Evolutionary conservation across 53 echinoderm and acorn worm genomes (phyloP).

Genomic region (Henricia sp.): DNA sequence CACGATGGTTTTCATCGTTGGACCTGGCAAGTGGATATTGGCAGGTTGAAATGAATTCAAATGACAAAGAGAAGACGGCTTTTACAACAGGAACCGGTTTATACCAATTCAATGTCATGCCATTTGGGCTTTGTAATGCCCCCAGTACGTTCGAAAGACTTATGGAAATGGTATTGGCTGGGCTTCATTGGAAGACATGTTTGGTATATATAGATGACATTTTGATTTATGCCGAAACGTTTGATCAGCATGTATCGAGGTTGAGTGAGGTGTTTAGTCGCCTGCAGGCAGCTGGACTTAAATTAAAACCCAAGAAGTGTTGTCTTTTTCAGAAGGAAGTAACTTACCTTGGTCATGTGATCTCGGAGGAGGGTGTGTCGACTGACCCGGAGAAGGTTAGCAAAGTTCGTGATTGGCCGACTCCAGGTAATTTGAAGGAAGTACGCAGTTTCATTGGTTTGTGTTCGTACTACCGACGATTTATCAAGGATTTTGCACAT

Average conservation of each 20-base stretch:
- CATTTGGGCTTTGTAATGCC: no score
- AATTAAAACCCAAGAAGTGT: not conserved
- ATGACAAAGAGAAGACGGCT: not conserved
- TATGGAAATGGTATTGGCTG: not conserved
- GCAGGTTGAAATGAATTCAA: not conserved
- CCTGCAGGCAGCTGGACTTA: not conserved
- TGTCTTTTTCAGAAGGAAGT: not conserved
- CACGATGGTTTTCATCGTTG: not conserved
- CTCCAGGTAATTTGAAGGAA: not conserved
- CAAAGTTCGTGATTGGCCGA: not conserved
- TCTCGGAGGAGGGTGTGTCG: not conserved
- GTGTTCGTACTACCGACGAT: not conserved
- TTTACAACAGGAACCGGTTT: not conserved
- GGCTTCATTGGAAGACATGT: no score
- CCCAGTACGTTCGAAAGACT: no score
- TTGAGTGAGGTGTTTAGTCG: not conserved
- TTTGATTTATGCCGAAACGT: no score
- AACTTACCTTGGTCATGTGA: not conserved
- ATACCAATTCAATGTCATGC: not conserved
- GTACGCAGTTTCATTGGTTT: conserved; percentile 9
- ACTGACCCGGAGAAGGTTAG: not conserved
- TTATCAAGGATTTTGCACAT: no score
- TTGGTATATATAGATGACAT: conserved; percentile 14
- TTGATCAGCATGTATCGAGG: not conserved
- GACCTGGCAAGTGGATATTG: not conserved